These are phyloP conservation scores for Drosophila truncata DNA, from an alignment of 1,140 invertebrate species.

Conservation along the genomic window DNA sequence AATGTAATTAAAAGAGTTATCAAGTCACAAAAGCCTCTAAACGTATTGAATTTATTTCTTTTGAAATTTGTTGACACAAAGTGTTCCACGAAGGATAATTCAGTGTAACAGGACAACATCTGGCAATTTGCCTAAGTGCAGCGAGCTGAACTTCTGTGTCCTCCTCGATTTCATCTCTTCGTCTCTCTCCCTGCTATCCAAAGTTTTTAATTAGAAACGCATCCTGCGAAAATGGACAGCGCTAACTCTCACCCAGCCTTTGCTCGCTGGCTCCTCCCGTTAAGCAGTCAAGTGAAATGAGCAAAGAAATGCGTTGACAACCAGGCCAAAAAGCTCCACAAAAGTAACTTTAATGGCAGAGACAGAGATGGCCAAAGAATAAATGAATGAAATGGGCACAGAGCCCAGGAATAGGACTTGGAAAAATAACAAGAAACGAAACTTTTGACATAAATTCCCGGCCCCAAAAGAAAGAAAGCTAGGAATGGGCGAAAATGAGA, in stretches of 20 bases:
- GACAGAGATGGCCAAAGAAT: slow-evolving; percentile 39
- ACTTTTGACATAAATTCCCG: slow-evolving; percentile 80
- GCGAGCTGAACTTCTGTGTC: slow-evolving; percentile 51
- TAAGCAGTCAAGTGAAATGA: slow-evolving; percentile 76
- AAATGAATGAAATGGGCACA: slow-evolving; percentile 52
- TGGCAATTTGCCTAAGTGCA: slow-evolving; percentile 82
- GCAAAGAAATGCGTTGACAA: slow-evolving; percentile 80
- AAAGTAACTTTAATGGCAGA: slow-evolving; percentile 81
- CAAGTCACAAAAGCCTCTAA: neutral
- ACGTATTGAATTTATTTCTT: neutral
- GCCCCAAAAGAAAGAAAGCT: slow-evolving; percentile 35
- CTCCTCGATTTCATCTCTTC: neutral
- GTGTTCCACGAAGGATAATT: slow-evolving; percentile 21
- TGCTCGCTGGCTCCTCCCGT: neutral
- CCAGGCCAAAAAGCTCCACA: slow-evolving; percentile 68
- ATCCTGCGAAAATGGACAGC: slow-evolving; percentile 62
- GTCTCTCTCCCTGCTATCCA: slow-evolving; percentile 24
- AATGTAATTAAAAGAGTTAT: neutral
- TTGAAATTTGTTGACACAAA: slow-evolving; percentile 3
- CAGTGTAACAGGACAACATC: slow-evolving; percentile 46
- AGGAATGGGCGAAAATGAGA: slow-evolving; percentile 58
- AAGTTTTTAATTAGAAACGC: slow-evolving; percentile 82
- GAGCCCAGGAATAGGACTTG: slow-evolving; percentile 16
- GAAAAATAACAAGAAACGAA: slow-evolving; percentile 58
- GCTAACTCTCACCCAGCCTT: slow-evolving; percentile 13